Conservation (phyloP, 1,140 invertebrate genomes). For the Drosophila paulistorum region DNA sequence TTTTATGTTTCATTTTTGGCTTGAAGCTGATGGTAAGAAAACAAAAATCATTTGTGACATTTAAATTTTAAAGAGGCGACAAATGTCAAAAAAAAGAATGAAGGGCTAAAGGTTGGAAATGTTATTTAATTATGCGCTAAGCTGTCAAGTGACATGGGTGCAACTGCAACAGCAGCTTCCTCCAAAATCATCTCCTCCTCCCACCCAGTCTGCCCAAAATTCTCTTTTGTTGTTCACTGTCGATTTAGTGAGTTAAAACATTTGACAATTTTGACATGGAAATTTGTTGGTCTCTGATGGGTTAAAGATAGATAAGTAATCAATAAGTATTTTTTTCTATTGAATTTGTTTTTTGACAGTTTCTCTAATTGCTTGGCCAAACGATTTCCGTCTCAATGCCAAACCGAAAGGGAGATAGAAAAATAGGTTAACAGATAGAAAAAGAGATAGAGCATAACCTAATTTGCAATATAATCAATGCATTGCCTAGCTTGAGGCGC, state of each 20-base stretch:
- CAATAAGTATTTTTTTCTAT: constrained; percentile 27
- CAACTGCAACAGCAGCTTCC: constrained; percentile 26
- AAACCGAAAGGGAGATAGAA: constrained; percentile 15
- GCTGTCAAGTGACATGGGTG: constrained; percentile 78
- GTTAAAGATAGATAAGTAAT: constrained; percentile 32
- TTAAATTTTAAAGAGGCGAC: constrained; percentile 50
- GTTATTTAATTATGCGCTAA: constrained; percentile 77
- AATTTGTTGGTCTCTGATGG: constrained; percentile 53
- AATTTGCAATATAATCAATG: constrained; percentile 76
- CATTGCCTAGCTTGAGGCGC: constrained; percentile 55
- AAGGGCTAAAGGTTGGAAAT: constrained; percentile 29
- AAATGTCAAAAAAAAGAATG: constrained; percentile 52
- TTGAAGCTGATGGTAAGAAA: constrained; percentile 4
- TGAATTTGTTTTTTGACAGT: constrained; percentile 53
- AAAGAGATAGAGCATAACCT: constrained; percentile 26
- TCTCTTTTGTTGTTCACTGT: constrained; percentile 26
- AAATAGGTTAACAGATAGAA: neutral
- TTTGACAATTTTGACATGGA: constrained; percentile 70
- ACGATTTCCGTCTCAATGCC: constrained; percentile 54
- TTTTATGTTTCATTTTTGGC: constrained; percentile 48
- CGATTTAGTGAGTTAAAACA: constrained; percentile 47
- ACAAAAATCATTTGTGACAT: constrained; percentile 41
- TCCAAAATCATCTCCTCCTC: neutral
- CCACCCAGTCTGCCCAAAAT: neutral
- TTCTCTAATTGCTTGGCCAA: constrained; percentile 69